Percentiles rank a stretch among this genome's conserved stretches.
Evolutionary conservation across 1,140 invertebrate species (phyloP).

Genomic region (Aradophagus sp.): DNA sequence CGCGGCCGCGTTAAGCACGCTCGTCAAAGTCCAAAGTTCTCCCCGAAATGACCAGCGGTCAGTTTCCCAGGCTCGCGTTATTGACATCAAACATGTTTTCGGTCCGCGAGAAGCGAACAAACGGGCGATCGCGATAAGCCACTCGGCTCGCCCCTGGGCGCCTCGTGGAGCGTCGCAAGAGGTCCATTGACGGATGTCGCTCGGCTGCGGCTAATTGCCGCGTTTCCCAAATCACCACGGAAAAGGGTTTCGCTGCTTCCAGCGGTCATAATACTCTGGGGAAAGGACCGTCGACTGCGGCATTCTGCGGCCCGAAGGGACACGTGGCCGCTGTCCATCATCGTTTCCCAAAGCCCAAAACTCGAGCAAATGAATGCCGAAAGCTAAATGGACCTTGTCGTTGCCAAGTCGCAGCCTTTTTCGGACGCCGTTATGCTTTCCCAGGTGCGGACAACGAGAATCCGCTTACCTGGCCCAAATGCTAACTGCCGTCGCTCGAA

Average conservation of each 20-base stretch:
- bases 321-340: slow-evolving; percentile 53
- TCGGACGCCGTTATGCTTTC: slow-evolving; percentile 15
- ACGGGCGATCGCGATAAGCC: slow-evolving; percentile 51
- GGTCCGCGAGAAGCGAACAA: slow-evolving; percentile 44
- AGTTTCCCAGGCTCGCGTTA: slow-evolving; percentile 48
- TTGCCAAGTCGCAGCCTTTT: too few relatives aligned
- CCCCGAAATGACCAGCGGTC: slow-evolving; percentile 50
- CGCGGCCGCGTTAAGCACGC: slow-evolving; percentile 47
- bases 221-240: slow-evolving; percentile 46
- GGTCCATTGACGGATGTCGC: slow-evolving; percentile 39
- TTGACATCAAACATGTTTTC: slow-evolving; percentile 57
- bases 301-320: slow-evolving; percentile 5
- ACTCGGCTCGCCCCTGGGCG: slow-evolving; percentile 29
- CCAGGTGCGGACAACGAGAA: slow-evolving; percentile 17
- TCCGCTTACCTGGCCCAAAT: slow-evolving; percentile 21
- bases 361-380: slow-evolving; percentile 14
- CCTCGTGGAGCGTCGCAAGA: neutral
- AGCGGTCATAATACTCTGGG: slow-evolving; percentile 44
- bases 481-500: too few relatives aligned
- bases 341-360: slow-evolving; percentile 36
- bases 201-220: slow-evolving; percentile 51
- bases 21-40: slow-evolving; percentile 50
- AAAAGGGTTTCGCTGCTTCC: slow-evolving; percentile 39
- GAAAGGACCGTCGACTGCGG: slow-evolving; percentile 4
- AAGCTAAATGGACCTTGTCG: too few relatives aligned